Conservation (phyloP, 2,888 invertebrate species). For the Acrobasis repandana region DNA sequence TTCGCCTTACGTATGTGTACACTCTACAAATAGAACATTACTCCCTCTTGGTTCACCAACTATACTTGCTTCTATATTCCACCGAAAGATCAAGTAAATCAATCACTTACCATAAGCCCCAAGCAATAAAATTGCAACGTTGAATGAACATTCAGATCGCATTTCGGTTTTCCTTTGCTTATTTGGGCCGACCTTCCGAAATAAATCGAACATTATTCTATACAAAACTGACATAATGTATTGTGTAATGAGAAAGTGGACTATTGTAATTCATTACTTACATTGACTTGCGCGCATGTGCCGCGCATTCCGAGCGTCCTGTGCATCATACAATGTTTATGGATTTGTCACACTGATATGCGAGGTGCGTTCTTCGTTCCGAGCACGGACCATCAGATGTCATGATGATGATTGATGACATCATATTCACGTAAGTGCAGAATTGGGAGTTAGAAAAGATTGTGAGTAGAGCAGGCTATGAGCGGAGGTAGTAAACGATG, state of each 20-base stretch:
- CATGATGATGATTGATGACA: neutral
- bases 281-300: conserved; percentile 55
- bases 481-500: too few relatives aligned
- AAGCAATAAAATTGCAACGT: conserved; percentile 1
- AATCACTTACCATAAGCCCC: neutral
- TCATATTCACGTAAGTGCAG: neutral
- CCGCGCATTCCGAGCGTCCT: conserved; percentile 50
- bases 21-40: too few relatives aligned
- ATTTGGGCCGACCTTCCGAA: conserved; percentile 18
- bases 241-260: conserved; percentile 73
- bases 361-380: conserved; percentile 10
- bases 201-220: conserved; percentile 31
- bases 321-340: conserved; percentile 38
- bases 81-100: neutral
- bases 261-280: conserved; percentile 71
- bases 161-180: conserved; percentile 5
- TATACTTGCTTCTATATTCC: neutral
- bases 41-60: too few relatives aligned
- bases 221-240: conserved; percentile 39
- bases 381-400: neutral
- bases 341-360: conserved; percentile 1
- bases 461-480: too few relatives aligned
- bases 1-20: too few relatives aligned
- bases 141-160: conserved; percentile 5
- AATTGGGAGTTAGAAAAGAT: too few relatives aligned